Base-by-base conservation (phyloP, 2,888 invertebrate species). In the Drosophila peninsularis region DNA sequence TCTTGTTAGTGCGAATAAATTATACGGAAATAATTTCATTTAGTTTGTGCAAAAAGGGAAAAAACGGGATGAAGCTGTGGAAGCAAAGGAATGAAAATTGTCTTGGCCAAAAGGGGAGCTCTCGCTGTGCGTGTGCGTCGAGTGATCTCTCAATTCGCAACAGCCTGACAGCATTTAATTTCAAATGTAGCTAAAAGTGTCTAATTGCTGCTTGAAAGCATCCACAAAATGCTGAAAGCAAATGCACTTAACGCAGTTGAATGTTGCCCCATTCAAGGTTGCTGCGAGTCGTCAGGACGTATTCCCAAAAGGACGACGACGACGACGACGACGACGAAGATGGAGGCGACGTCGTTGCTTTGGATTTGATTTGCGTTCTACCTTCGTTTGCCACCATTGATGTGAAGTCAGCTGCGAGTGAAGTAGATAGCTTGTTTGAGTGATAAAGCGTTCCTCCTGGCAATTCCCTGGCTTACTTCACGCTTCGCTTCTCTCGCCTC, bases 1-100 rank as follows among this genome's bases (percentile, higher is more conserved):
- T 68, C 71, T 60, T 64, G 63, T 67, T 80, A 78, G 75, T 75
- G 75, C 89, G 87, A 82, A 88, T 82, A 82, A 82, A 82, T 83
- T 83, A 83, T 81, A 78, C 87, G 83, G 87, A 83, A 83, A 83
- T 83, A 78, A 88, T 88, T 88, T 81, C 89, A 83, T 83, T 88
- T 83, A 87, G 79, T 79, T 82, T 57, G 69, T 65, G 80, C 68
- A 71, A 57, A 70, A 70, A 54, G 50, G 57, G 65, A 9, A 60
- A 71, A 55, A 70, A 19, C 19, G 21, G 21, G 19, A 49, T 45
- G 17, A 30, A 49, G 14, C 30, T 14, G 34, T 2, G 13, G 34
- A 21, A 19, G 34, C 5, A n/a, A 36, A n/a, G 34, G n/a, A 21
- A 36, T 10, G 37, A 37, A 37, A 52, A 24, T 14, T 5, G 24